phyloP scores from a whole-genome alignment of 1,140 invertebrate species.

The Trachymyrmex cornetzi region DNA sequence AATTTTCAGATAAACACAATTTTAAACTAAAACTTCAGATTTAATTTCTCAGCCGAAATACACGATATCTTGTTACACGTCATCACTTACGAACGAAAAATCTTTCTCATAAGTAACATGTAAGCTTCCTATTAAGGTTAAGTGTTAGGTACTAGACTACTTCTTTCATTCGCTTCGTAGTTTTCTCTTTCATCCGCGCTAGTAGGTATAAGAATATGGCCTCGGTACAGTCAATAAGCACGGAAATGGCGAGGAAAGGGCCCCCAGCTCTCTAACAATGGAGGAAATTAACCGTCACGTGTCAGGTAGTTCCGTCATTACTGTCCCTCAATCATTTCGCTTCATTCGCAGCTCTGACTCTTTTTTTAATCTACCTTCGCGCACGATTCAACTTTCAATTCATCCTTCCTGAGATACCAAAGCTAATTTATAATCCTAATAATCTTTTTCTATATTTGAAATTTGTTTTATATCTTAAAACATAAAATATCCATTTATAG shows the following conservation, averaged over 20 bases:
- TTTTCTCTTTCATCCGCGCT: slow-evolving; percentile 44
- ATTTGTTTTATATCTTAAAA: neutral
- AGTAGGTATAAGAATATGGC: slow-evolving; percentile 35
- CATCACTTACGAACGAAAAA: slow-evolving; percentile 31
- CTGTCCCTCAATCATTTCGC: slow-evolving; percentile 52
- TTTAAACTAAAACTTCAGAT: neutral
- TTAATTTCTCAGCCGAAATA: slow-evolving; percentile 16
- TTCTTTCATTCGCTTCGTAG: slow-evolving; percentile 38
- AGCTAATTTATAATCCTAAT: slow-evolving; percentile 16
- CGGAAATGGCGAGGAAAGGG: slow-evolving; percentile 53
- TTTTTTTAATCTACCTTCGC: slow-evolving; percentile 30
- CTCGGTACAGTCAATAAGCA: slow-evolving; percentile 15
- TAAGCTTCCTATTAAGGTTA: slow-evolving; percentile 53
- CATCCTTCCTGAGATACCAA: neutral
- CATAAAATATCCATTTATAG: neutral
- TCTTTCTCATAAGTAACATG: slow-evolving; percentile 42
- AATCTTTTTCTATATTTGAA: slow-evolving; percentile 5
- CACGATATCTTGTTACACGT: slow-evolving; percentile 3
- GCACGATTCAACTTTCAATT: neutral
- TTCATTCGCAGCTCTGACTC: slow-evolving; percentile 42
- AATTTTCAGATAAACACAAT: neutral
- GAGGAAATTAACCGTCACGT: slow-evolving; percentile 59
- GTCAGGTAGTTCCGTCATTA: slow-evolving; percentile 60
- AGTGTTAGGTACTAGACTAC: slow-evolving; percentile 36
- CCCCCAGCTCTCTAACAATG: slow-evolving; percentile 41